A percentile compares a stretch with the other conserved stretches of the same genome.
Conservation (phyloP, 2,888 invertebrate species). For the Acleris holmiana region DNA sequence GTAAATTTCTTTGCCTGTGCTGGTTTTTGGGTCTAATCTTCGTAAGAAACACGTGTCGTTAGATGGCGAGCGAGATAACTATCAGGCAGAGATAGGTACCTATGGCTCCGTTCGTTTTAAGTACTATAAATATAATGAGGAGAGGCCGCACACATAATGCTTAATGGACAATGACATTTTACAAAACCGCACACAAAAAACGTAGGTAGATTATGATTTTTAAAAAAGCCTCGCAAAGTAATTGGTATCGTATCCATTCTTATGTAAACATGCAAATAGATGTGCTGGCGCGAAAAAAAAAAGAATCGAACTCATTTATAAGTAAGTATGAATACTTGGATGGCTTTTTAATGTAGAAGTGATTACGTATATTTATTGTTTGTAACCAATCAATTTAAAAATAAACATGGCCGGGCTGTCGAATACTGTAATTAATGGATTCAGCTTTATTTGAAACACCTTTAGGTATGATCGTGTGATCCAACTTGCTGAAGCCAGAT, state of each 20-base stretch:
- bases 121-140: no score
- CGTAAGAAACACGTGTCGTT: no score
- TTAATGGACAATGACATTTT: no score
- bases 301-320: slow-evolving; percentile 16
- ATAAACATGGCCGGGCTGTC: neutral
- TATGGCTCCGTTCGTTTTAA: no score
- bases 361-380: neutral
- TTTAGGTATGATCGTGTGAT: no score
- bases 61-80: no score
- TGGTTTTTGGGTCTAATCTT: no score
- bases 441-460: no score
- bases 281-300: slow-evolving; percentile 3
- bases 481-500: neutral
- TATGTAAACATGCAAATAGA: slow-evolving; percentile 24
- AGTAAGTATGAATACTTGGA: neutral
- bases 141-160: no score
- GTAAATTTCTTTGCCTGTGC: no score
- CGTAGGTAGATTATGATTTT: neutral
- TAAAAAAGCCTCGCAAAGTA: slow-evolving; percentile 16
- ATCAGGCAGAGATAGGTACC: no score
- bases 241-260: slow-evolving; percentile 17
- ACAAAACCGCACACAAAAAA: neutral
- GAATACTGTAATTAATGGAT: no score
- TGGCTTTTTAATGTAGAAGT: neutral
- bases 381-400: slow-evolving; percentile 4